phyloP scores from a whole-genome alignment of 2,888 invertebrate genomes.

The Pasiphila rectangulata region DNA sequence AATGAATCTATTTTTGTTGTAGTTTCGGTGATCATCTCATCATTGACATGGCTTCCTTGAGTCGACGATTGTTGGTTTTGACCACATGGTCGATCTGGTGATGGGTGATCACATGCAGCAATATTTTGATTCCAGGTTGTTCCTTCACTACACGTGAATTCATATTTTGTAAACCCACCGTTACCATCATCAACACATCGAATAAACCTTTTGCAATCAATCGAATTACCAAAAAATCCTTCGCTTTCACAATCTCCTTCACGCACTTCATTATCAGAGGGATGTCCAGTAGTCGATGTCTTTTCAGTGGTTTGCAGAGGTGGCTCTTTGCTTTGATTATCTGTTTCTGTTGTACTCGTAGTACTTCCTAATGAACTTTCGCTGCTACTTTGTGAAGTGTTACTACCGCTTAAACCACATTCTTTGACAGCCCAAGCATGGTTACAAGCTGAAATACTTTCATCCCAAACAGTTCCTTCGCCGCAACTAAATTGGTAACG shows the following conservation, averaged over 20 bases:
- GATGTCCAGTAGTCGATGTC: constrained; percentile 13
- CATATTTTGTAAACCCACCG: constrained; percentile 72
- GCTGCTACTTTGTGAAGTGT: constrained; percentile 16
- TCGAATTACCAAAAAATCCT: constrained; percentile 80
- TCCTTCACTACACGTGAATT: constrained; percentile 81
- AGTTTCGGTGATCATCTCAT: constrained; percentile 22
- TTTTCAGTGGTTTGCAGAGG: constrained; percentile 21
- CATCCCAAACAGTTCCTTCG: constrained; percentile 82
- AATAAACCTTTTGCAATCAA: constrained; percentile 85
- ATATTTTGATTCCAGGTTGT: constrained; percentile 80
- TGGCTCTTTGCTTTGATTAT: constrained; percentile 11
- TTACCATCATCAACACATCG: constrained; percentile 81
- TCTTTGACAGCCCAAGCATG: constrained; percentile 58
- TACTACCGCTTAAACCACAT: constrained; percentile 32
- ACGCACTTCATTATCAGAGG: constrained; percentile 13
- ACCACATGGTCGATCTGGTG: constrained; percentile 17
- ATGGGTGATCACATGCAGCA: constrained; percentile 77
- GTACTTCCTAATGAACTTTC: constrained; percentile 29
- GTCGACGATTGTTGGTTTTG: constrained; percentile 15
- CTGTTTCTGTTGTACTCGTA: constrained; percentile 25
- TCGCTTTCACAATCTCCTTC: constrained; percentile 22
- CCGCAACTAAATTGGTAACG: constrained; percentile 79
- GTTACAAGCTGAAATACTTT: constrained; percentile 77
- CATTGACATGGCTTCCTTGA: constrained; percentile 19
- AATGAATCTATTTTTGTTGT: constrained; percentile 11